Evolutionary conservation across 2,888 invertebrate species (phyloP).

Genomic region (Cybosia mesomella): DNA sequence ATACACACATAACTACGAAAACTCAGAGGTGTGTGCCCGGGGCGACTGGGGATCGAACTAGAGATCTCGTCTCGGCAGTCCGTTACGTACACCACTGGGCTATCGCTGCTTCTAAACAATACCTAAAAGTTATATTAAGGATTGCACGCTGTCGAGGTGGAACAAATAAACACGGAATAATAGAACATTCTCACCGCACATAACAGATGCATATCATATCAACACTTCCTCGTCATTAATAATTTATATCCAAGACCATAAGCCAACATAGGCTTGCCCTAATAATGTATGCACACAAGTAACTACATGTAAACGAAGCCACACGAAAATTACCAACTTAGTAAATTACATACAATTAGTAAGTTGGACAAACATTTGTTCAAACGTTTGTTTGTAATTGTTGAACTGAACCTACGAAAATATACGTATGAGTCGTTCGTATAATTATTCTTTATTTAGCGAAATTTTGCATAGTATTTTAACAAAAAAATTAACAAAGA

Average conservation of each 20-base stretch:
- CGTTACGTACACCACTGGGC: too few relatives aligned
- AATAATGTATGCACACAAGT: slow-evolving; percentile 16
- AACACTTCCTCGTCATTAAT: slow-evolving; percentile 14
- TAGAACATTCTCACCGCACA: slow-evolving; percentile 9
- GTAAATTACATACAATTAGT: slow-evolving; percentile 31
- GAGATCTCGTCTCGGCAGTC: too few relatives aligned
- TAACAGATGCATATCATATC: slow-evolving; percentile 14
- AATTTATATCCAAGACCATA: slow-evolving; percentile 6
- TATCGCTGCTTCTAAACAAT: too few relatives aligned
- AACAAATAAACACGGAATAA: slow-evolving; percentile 1
- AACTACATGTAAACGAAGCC: slow-evolving; percentile 24
- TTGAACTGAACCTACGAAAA: slow-evolving; percentile 17
- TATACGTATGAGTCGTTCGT: too few relatives aligned
- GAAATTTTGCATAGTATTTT: too few relatives aligned
- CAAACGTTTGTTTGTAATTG: slow-evolving; percentile 20
- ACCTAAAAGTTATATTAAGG: neutral
- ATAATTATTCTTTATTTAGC: too few relatives aligned
- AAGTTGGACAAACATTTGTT: slow-evolving; percentile 33
- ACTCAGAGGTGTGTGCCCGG: too few relatives aligned
- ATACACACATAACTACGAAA: too few relatives aligned
- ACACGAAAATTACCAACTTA: slow-evolving; percentile 14
- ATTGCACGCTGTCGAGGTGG: neutral
- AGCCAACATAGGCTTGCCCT: slow-evolving; percentile 7
- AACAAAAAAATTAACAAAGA: too few relatives aligned
- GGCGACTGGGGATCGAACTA: too few relatives aligned